Evolutionary conservation across 2,797 vertebrate genomes (phyloP).

Genomic region (Rhodeus uyekii): DNA sequence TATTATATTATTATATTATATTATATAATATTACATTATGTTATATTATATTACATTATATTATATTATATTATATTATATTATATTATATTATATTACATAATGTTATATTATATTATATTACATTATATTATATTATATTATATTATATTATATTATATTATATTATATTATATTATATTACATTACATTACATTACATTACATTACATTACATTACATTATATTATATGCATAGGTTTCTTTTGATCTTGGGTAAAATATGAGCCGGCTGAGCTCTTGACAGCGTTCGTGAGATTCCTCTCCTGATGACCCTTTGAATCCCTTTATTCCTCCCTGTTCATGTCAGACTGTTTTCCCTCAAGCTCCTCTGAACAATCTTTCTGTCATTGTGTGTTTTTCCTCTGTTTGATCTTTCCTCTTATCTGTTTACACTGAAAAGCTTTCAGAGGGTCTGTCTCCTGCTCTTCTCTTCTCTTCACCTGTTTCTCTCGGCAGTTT

Average conservation of each 20-base stretch:
- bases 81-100: too few species aligned
- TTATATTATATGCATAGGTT: too few species aligned
- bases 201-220: too few species aligned
- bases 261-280: not conserved
- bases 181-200: too few species aligned
- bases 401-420: not conserved
- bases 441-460: not conserved
- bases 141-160: too few species aligned
- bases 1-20: too few species aligned
- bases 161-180: too few species aligned
- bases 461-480: not conserved
- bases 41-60: too few species aligned
- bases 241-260: not conserved
- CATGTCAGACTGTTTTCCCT: not conserved
- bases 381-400: constrained; percentile 17
- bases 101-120: too few species aligned
- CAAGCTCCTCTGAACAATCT: not conserved
- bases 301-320: not conserved
- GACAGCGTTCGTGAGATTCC: not conserved
- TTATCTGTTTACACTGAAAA: not conserved
- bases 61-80: too few species aligned
- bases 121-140: too few species aligned
- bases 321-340: not conserved
- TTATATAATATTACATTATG: too few species aligned
- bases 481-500: not conserved